Percentiles rank a stretch among this genome's conserved stretches.
phyloP scores from a whole-genome alignment of 2,113 vertebrate species.

The Psephotus haematonotus region DNA sequence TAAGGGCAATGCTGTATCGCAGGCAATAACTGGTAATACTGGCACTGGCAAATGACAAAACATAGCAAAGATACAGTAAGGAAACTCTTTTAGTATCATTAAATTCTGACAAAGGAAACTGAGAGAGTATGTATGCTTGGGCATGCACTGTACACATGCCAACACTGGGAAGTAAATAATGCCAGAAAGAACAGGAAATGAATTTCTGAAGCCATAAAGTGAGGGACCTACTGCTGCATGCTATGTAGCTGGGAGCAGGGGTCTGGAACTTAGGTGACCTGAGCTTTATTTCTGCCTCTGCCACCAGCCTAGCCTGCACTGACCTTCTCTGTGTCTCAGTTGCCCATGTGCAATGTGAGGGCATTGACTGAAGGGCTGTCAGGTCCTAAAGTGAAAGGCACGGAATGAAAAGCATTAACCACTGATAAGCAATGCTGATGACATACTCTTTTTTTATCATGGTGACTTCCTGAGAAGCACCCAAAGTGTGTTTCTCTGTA shows the following conservation, averaged over 20 bases:
- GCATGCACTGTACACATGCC: not conserved
- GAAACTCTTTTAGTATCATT: not conserved
- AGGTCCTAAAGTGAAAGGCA: not conserved
- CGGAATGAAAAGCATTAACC: not conserved
- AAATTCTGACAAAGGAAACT: not conserved
- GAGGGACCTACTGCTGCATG: not conserved
- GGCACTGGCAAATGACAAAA: not conserved
- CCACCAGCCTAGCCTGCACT: too few relatives aligned
- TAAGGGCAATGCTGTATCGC: fast-evolving
- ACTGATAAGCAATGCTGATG: not conserved
- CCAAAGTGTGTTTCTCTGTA: conserved; percentile 61
- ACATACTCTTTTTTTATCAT: not conserved
- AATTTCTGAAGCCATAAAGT: not conserved
- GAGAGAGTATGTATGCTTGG: not conserved
- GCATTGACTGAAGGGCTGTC: not conserved
- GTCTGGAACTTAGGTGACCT: not conserved
- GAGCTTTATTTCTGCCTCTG: not conserved
- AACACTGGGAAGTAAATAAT: not conserved
- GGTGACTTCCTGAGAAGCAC: conserved; percentile 23
- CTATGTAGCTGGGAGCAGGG: not conserved
- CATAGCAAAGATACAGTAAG: not conserved
- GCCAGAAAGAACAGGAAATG: not conserved
- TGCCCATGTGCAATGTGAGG: not conserved
- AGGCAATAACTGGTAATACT: not conserved
- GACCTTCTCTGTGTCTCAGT: not conserved